Conservation (phyloP, 2,888 invertebrate genomes). For the Cryptocheilus praepositus region DNA sequence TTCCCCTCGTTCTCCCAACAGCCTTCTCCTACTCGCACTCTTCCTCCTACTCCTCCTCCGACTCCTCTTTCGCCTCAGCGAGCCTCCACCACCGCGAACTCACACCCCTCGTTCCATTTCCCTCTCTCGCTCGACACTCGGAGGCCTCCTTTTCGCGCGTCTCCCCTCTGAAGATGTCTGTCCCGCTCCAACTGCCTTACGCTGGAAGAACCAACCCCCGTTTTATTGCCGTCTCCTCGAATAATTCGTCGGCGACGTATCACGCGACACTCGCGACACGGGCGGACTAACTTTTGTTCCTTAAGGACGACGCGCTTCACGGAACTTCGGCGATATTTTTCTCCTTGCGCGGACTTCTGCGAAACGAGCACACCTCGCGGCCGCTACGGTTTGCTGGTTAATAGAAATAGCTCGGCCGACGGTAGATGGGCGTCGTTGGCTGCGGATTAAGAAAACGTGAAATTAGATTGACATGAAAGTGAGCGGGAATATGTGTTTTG, state of each 20-base stretch:
- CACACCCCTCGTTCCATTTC: too few species aligned
- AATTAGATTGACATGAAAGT: too few species aligned
- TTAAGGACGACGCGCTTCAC: not conserved
- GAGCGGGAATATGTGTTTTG: too few species aligned
- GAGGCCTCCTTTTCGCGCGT: too few species aligned
- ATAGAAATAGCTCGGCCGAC: too few species aligned
- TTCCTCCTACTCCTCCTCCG: not conserved
- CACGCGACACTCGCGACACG: slow-evolving; percentile 10
- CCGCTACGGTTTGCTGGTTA: too few species aligned
- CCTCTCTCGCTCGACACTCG: slow-evolving; percentile 2
- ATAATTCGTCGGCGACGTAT: slow-evolving; percentile 30
- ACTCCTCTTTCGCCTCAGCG: not conserved
- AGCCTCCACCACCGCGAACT: too few species aligned
- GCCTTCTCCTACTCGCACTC: slow-evolving; percentile 4
- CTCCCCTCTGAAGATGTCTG: too few species aligned
- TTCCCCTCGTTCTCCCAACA: slow-evolving; percentile 13
- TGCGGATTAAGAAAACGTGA: too few species aligned
- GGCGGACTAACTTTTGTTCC: not conserved
- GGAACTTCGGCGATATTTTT: not conserved
- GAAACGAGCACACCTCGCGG: too few species aligned
- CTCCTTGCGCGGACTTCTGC: too few species aligned
- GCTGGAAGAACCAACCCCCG: slow-evolving; percentile 21
- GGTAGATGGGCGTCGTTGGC: too few species aligned
- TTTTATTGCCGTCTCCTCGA: slow-evolving; percentile 16
- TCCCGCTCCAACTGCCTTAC: slow-evolving; percentile 2